Evolutionary conservation across 2,113 vertebrate species (phyloP), one percentile per base, ranked within the genome.

Genomic region (Carettochelys insculpta): DNA sequence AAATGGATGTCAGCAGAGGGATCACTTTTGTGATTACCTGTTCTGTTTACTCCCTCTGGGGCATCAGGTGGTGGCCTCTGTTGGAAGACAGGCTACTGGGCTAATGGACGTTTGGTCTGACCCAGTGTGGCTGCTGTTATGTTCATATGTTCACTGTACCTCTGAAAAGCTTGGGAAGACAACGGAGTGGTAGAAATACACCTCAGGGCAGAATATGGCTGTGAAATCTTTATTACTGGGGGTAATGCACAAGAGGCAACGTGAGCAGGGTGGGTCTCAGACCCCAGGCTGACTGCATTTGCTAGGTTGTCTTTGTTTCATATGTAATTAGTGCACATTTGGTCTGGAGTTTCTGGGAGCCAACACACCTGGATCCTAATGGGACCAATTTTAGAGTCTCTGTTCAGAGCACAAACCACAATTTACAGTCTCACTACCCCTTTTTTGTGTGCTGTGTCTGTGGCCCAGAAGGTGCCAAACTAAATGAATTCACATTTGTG

Each of bases 81-180:
- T n/a, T n/a, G n/a, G n/a, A n/a, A n/a, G n/a, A n/a, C n/a, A n/a
- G n/a, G n/a, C n/a, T n/a, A n/a, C n/a, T n/a, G n/a, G n/a, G n/a
- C n/a, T n/a, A n/a, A n/a, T n/a, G n/a, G n/a, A n/a, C n/a, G n/a
- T n/a, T n/a, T n/a, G n/a, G n/a, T n/a, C n/a, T n/a, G n/a, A n/a
- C n/a, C n/a, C n/a, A n/a, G n/a, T n/a, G n/a, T n/a, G n/a, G n/a
- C n/a, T n/a, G n/a, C n/a, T n/a, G n/a, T n/a, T n/a, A n/a, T n/a
- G n/a, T n/a, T n/a, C n/a, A n/a, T n/a, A 9, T 58, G 5, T 50
- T 19, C 61, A 53, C 19, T 29, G 10, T 45, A 25, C 9, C 41
- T 65, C 31, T 61, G 65, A 53, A 71, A 31, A 43, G 31, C 16
- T 61, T 3, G 11, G 0, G 0, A 45, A 5, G 20, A 52, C 25